Evolutionary conservation across 2,113 vertebrate genomes (phyloP).

Genomic region (Silurus asotus): DNA sequence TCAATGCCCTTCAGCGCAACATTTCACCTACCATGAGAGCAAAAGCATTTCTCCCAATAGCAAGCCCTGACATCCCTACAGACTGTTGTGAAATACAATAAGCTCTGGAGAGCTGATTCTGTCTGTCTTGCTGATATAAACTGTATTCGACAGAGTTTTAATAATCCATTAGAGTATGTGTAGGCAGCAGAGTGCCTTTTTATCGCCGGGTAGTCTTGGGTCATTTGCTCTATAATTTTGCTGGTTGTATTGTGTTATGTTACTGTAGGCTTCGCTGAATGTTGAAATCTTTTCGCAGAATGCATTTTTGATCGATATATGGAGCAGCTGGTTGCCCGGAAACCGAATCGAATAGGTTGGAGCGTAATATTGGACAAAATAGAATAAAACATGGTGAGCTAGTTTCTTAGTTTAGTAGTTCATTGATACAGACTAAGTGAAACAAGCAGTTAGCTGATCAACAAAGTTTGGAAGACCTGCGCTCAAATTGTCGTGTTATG

Average conservation of each 20-base stretch:
- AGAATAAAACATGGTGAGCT: not conserved
- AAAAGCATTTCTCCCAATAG: not conserved
- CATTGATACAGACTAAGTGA: not conserved
- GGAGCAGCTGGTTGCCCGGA: slow-evolving; percentile 2
- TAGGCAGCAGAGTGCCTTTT: slow-evolving; percentile 34
- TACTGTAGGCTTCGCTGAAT: slow-evolving; percentile 19
- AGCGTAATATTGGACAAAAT: not conserved
- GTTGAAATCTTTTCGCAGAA: not conserved
- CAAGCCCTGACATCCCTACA: not conserved
- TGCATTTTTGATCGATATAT: slow-evolving; percentile 1
- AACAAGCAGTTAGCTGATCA: not conserved
- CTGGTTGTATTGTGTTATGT: slow-evolving; percentile 44
- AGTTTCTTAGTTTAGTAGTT: not conserved
- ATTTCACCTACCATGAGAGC: slow-evolving; percentile 3
- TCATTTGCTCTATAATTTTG: slow-evolving; percentile 50
- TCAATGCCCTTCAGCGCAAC: not conserved
- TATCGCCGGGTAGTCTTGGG: slow-evolving; percentile 28
- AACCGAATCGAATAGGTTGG: not conserved
- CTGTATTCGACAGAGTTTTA: slow-evolving; percentile 37
- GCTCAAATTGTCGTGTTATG: too few relatives aligned
- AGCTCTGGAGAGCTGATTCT: slow-evolving; percentile 4
- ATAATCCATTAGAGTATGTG: slow-evolving; percentile 49
- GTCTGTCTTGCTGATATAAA: slow-evolving; percentile 50
- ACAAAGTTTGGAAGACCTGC: not conserved
- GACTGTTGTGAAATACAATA: slow-evolving; percentile 15